Evolutionary conservation across 1,140 invertebrate genomes (phyloP), one percentile per base, ranked within the genome.

Genomic region (Mactra quadrangularis): DNA sequence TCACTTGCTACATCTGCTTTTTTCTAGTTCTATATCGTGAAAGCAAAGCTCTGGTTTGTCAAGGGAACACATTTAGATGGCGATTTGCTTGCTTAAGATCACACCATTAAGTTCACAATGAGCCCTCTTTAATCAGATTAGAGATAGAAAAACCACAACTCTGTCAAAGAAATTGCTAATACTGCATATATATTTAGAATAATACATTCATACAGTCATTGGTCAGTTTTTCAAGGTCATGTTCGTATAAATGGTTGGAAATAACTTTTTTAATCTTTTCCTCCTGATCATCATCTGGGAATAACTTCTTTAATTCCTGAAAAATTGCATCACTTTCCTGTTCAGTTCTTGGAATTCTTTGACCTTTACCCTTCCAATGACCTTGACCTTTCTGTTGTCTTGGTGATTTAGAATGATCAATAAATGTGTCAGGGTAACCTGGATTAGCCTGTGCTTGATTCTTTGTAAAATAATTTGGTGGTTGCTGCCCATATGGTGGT

Each of bases 201-300:
- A 79, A 52, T 57, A 70, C 64, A 62, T 66, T 72, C 53, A 71
- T 72, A 33, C 53, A 72, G 31, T 82, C 70, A 27, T 71, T 71
- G 4, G 78, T 57, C 35, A 82, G 45, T 72, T 72, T 82, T 22
- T 35, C 25, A n/a, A 74, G 41, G 33, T 82, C 70, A 41, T 31
- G 53, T 55, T 82, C 79, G 17, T 17, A 9, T 2, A 31, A 25
- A 45, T 82, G 79, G 41, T 82, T 82, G 17, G 6, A 27, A 22
- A 82, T 47, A 27, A 82, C 45, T 29, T 17, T 53, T 41, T 35
- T 47, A 15, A 82, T 33, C 11, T n/a, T 74, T 11, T 82, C 47
- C n/a, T 82, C 79, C 33, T 82, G 79, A 17, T 45, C 66, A 55
- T 25, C 31, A 13, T 82, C 79, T 0, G 79, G 79, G 27, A 82